Conservation (phyloP, 2,888 invertebrate genomes). For the Spilosoma lubricipeda region DNA sequence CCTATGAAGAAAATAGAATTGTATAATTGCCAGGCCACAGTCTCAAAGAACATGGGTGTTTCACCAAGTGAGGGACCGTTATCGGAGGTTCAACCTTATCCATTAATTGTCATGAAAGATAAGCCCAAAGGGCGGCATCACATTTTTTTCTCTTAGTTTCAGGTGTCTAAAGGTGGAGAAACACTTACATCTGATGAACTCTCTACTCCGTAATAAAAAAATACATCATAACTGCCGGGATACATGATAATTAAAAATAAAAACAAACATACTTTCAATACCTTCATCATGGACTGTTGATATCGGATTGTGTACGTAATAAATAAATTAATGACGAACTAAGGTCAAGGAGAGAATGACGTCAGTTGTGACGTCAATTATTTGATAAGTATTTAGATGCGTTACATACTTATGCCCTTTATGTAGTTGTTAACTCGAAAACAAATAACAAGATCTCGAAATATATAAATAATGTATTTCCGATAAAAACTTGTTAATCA, state of each 20-base stretch:
- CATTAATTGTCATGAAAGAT: no score
- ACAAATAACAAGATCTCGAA: not conserved
- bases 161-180: no score
- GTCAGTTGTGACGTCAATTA: constrained; percentile 13
- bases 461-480: not conserved
- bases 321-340: constrained; percentile 10
- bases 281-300: not conserved
- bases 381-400: constrained; percentile 1
- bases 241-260: not conserved
- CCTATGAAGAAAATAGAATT: no score
- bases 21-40: no score
- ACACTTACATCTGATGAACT: no score
- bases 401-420: not conserved
- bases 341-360: constrained; percentile 18
- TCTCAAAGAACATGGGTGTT: no score
- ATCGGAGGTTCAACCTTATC: no score
- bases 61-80: no score
- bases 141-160: no score
- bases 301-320: constrained; percentile 2
- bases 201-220: not conserved
- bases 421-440: not conserved
- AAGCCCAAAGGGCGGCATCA: no score
- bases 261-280: constrained; percentile 12
- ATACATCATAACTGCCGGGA: constrained; percentile 3
- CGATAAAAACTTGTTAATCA: not conserved